Evolutionary conservation across 2,888 invertebrate genomes (phyloP), one percentile per base, ranked within the genome.

Genomic region (Ophion slaviceki): DNA sequence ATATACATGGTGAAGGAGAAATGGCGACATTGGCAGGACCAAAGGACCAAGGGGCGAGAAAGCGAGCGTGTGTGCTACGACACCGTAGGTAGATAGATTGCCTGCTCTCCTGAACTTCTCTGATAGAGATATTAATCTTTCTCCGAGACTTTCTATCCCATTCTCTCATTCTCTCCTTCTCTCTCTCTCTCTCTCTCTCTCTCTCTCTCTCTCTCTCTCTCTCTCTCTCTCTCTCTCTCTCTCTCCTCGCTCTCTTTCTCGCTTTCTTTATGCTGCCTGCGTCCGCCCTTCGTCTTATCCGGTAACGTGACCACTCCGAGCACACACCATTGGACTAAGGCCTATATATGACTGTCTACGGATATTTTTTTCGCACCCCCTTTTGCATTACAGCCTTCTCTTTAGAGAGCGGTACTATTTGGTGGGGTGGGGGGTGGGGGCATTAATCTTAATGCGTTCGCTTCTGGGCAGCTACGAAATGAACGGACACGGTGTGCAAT

Each of bases 81-180:
- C 81, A 79, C 82, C 85, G 87, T 89, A 87, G 88, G 89, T 90
- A 90, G 92, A 92, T 92, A 92, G 92, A 92, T 92, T 90, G 90
- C 88, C 86, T 81, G 89, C 88, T 91, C 90, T 86, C 88, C 87
- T 92, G 91, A 92, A 92, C 92, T 92, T 90, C 89, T 90, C 89
- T 90, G 91, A 92, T 92, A 92, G 90, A 92, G 92, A 92, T 92
- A 92, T 92, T 92, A 92, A 92, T 92, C 92, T 92, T 92, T 91
- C 90, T 89, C 86, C 75, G 75, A 82, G 70, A 72, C 84, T 82
- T 74, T 84, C 78, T 62, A 78, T 77, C 82, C 70, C 75, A 68
- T 57, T 79, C 75, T 79, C 75, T 76, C 76, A 70, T 71, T 28
- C 66, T 36, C 72, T 45, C 82, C 79, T 74, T 59, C 53, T 66